A percentile compares a stretch with the other conserved stretches of the same genome.
These are phyloP conservation scores for Lamellibrachia satsuma DNA, from an alignment of 2,888 invertebrate species.

Conservation along the genomic window DNA sequence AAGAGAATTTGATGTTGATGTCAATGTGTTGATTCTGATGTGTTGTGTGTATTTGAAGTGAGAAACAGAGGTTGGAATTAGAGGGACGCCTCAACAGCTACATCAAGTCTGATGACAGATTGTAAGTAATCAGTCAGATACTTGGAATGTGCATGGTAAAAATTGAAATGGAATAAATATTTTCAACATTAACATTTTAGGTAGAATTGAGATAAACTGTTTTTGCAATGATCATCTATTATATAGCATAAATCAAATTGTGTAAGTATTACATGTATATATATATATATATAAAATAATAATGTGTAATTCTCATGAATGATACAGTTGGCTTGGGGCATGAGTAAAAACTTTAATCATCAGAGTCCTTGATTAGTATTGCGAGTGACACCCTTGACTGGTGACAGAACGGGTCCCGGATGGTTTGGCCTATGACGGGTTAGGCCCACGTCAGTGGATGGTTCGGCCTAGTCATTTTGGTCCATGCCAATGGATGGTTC, in stretches of 20 bases:
- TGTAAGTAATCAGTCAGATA: slow-evolving; percentile 47
- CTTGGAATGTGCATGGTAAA: too few relatives aligned
- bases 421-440: too few relatives aligned
- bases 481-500: too few relatives aligned
- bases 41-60: slow-evolving; percentile 43
- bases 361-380: too few relatives aligned
- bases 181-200: too few relatives aligned
- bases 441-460: too few relatives aligned
- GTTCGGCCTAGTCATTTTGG: too few relatives aligned
- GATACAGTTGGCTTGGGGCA: background rate
- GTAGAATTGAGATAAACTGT: too few relatives aligned
- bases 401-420: background rate
- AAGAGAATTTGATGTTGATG: background rate
- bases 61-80: slow-evolving; percentile 52
- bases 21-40: background rate
- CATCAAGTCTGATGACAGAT: slow-evolving; percentile 53
- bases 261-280: too few relatives aligned
- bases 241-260: too few relatives aligned
- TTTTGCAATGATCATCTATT: too few relatives aligned
- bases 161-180: too few relatives aligned
- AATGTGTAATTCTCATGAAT: background rate
- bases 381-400: background rate
- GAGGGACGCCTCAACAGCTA: slow-evolving; percentile 56
- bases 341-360: background rate
- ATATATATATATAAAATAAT: background rate